Conservation (phyloP, 2,888 invertebrate genomes). For the Oscheius onirici region DNA sequence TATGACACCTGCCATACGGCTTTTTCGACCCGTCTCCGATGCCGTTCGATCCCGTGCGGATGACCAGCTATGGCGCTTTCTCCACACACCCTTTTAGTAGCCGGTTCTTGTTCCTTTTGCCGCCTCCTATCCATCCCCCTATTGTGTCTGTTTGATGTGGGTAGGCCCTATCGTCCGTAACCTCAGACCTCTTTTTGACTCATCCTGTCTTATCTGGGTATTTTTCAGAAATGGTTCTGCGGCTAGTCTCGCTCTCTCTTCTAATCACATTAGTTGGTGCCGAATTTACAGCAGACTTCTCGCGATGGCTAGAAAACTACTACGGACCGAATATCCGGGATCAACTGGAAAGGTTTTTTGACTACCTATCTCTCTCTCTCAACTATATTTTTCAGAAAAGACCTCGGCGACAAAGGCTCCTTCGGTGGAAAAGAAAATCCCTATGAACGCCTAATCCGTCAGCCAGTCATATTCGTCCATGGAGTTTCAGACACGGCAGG, state of each 20-base stretch:
- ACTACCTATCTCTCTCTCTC: neutral
- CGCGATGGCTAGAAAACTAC: conserved; percentile 51
- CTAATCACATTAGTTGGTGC: neutral
- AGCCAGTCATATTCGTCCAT: conserved; percentile 69
- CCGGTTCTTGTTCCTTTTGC: conserved; percentile 8
- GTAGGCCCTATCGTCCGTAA: neutral
- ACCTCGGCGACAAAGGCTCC: conserved; percentile 63
- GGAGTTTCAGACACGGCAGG: conserved; percentile 69
- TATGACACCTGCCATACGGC: conserved; percentile 10
- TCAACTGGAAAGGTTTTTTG: conserved; percentile 50
- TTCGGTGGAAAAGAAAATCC: conserved; percentile 63
- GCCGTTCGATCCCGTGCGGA: neutral
- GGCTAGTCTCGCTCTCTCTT: neutral
- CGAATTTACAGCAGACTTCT: conserved; percentile 43
- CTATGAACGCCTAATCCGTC: conserved; percentile 56
- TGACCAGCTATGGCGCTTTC: conserved; percentile 26
- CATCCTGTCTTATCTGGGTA: neutral
- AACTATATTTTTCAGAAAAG: conserved; percentile 39
- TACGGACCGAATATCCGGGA: conserved; percentile 51
- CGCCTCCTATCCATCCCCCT: neutral
- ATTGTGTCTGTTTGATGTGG: neutral
- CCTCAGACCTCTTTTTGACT: conserved; percentile 22
- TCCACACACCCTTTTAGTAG: neutral
- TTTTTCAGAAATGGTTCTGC: neutral
- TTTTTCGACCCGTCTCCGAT: neutral